These are phyloP conservation scores for Galendromus occidentalis DNA, from an alignment of 1,140 invertebrate genomes.

Conservation along the genomic window DNA sequence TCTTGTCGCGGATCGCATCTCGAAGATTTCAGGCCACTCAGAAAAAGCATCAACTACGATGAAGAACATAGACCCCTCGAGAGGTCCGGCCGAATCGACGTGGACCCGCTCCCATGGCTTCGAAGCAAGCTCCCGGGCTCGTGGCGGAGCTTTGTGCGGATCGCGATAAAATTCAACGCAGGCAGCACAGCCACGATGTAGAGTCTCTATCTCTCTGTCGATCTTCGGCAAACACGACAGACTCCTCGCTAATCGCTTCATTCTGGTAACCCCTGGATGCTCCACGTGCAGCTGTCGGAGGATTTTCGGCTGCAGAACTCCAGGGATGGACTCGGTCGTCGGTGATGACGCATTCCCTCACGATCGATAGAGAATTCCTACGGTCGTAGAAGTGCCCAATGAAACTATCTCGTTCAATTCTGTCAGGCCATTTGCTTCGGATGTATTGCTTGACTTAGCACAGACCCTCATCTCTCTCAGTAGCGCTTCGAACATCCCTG, in stretches of 20 bases:
- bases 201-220: conserved; percentile 26
- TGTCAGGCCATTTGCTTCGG: not conserved
- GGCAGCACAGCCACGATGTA: conserved; percentile 17
- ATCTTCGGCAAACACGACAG: conserved; percentile 31
- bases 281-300: conserved; percentile 26
- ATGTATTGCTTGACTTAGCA: not conserved
- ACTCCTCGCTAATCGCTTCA: conserved; percentile 27
- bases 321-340: conserved; percentile 24
- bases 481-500: too few species aligned
- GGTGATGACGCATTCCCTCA: conserved; percentile 20
- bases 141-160: conserved; percentile 17
- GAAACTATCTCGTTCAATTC: not conserved
- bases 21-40: conserved; percentile 27
- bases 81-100: conserved; percentile 32
- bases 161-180: conserved; percentile 21
- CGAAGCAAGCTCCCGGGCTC: conserved; percentile 25
- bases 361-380: not conserved
- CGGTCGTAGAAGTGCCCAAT: not conserved
- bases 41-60: conserved; percentile 29
- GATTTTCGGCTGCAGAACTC: conserved; percentile 19
- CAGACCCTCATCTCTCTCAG: not conserved
- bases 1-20: too few species aligned
- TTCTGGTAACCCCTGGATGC: conserved; percentile 29
- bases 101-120: conserved; percentile 30
- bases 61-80: conserved; percentile 25